phyloP scores from a whole-genome alignment of 2,888 invertebrate genomes.

The Escarpia spicata region DNA sequence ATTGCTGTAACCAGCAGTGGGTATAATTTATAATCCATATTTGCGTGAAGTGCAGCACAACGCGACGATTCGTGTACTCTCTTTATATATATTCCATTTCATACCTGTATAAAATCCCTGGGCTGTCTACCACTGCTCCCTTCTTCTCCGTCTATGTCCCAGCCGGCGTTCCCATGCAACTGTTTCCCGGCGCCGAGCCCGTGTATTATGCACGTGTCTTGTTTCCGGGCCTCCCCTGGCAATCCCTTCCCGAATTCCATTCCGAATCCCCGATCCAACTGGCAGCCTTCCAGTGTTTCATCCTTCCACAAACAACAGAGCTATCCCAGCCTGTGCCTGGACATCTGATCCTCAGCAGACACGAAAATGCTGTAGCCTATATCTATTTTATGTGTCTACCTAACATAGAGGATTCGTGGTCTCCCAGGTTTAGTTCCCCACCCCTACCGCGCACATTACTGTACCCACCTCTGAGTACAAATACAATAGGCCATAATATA shows the following conservation, averaged over 20 bases:
- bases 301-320: too few relatives aligned
- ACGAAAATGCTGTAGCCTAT: background rate
- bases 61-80: background rate
- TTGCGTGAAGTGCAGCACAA: background rate
- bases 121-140: background rate
- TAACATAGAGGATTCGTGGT: too few relatives aligned
- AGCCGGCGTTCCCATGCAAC: background rate
- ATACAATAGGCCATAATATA: background rate
- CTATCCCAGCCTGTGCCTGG: background rate
- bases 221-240: background rate
- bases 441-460: background rate
- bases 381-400: too few relatives aligned
- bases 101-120: background rate
- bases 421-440: background rate
- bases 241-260: background rate
- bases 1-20: background rate
- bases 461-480: background rate
- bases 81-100: background rate
- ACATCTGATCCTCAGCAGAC: background rate
- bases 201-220: background rate
- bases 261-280: background rate
- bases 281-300: background rate
- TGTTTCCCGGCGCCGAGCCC: background rate
- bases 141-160: background rate
- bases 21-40: background rate